Base-by-base conservation (phyloP, 2,113 vertebrate species). In the Microtus ochrogaster region DNA sequence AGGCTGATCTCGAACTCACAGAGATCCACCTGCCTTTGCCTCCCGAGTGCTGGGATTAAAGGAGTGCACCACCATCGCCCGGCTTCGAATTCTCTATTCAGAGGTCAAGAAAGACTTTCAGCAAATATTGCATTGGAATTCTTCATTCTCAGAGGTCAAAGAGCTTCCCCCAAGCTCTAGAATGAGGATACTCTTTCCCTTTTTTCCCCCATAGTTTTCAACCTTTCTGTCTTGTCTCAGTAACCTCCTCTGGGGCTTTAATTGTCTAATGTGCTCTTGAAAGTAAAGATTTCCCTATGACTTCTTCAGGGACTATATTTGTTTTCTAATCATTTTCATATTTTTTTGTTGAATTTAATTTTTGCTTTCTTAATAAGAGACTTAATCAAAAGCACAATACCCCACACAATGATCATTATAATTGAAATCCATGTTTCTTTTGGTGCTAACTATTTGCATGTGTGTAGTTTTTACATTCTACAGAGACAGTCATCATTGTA, bases 321-420 rank as follows among this genome's bases (percentile, higher is more conserved):
- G 52, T 84, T 96, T 95, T 93, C 79, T 93, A 66, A n/a, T 92
- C 14, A 44, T 72, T 92, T 96, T 65, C 24, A n/a, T 26, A 12
- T 24, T 26, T 58, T 58, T 26, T 39, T 39, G 17, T 12, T 61
- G 21, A 88, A 91, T 89, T 90, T 96, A 58, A 86, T 89, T 55
- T 55, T 55, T 55, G 52, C 21, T 94, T 90, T 65, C 41, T 88
- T 91, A 91, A 72, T 39, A 81, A 47, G 74, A 30, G 63, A 91
- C 41, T 66, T 5, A 92, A 89, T 55, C 41, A 93, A 33, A 84
- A 91, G 21, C 83, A 70, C 0, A 58, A 94, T 58, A 82, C 83
- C 79, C 68, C n/a, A 93, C 74, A 90, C 68, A 93, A 85, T 65
- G 65, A 36, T 41, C 65, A 36, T 47, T 90, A 72, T 26, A 61